These are phyloP conservation scores for Furcula furcula DNA, from an alignment of 2,888 invertebrate species.

Conservation along the genomic window DNA sequence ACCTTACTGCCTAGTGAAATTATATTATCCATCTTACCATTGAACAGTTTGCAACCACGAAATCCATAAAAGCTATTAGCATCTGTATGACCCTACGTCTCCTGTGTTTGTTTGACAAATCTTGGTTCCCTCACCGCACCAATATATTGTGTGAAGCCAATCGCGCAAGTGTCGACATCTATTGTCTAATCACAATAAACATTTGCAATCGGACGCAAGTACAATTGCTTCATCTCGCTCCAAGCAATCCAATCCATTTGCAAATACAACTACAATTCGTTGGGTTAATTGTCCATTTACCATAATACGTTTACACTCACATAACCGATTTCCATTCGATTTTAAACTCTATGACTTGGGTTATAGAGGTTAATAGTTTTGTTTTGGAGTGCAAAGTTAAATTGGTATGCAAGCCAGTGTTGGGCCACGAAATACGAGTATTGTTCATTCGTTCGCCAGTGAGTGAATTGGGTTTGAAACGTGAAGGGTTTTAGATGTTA, in stretches of 20 bases:
- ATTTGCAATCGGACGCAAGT: conserved; percentile 41
- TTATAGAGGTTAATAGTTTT: conserved; percentile 6
- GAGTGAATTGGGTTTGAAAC: conserved; percentile 65
- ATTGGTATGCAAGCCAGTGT: conserved; percentile 40
- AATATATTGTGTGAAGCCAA: conserved; percentile 1
- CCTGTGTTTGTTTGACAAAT: background rate
- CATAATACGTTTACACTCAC: conserved; percentile 13
- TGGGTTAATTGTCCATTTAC: conserved; percentile 65
- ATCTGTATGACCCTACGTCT: background rate
- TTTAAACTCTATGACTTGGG: conserved; percentile 9
- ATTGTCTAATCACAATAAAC: conserved; percentile 44
- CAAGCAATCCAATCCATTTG: conserved; percentile 77
- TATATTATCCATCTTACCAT: too few relatives aligned
- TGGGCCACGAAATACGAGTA: conserved; percentile 61
- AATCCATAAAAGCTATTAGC: background rate
- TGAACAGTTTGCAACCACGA: too few relatives aligned
- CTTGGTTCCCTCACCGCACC: background rate
- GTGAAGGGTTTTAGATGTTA: conserved; percentile 48
- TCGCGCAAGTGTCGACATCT: conserved; percentile 24
- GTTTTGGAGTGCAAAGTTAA: conserved; percentile 3
- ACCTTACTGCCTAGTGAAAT: too few relatives aligned
- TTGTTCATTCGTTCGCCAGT: conserved; percentile 58
- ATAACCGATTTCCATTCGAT: conserved; percentile 9
- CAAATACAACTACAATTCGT: conserved; percentile 62
- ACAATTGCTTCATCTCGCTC: conserved; percentile 56